phyloP scores from a whole-genome alignment of 1,140 invertebrate species.

The Mamestra configurata region DNA sequence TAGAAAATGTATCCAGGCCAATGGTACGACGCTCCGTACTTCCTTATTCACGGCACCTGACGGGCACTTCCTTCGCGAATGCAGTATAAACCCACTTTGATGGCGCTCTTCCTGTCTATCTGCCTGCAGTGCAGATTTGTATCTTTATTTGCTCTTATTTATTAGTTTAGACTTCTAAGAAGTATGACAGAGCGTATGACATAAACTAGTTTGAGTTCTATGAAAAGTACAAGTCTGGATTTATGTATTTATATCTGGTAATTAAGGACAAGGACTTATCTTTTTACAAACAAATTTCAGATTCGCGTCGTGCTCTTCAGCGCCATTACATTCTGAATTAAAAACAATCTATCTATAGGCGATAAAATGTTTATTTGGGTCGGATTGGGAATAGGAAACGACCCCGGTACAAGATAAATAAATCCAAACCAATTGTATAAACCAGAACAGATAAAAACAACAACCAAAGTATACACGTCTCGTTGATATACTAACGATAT shows the following conservation, averaged over 20 bases:
- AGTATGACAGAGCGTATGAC: constrained; percentile 20
- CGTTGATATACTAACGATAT: too few relatives aligned
- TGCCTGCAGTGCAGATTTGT: constrained; percentile 23
- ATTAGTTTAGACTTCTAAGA: constrained; percentile 13
- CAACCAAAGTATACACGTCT: too few relatives aligned
- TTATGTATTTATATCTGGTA: neutral
- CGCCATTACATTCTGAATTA: neutral
- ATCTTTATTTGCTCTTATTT: constrained; percentile 32
- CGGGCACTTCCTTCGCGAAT: constrained; percentile 37
- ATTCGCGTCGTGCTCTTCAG: neutral
- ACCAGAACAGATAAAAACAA: too few relatives aligned
- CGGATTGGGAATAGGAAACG: neutral
- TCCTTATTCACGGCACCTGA: constrained; percentile 47
- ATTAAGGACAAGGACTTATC: too few relatives aligned
- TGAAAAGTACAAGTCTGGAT: neutral
- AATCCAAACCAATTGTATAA: too few relatives aligned
- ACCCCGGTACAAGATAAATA: neutral
- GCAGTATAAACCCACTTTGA: constrained; percentile 49
- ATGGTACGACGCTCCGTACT: constrained; percentile 23
- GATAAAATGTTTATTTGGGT: neutral
- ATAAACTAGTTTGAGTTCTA: constrained; percentile 11
- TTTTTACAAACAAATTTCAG: neutral
- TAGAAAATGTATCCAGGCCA: constrained; percentile 40
- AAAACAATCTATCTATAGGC: neutral
- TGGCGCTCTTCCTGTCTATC: constrained; percentile 29